Conservation (phyloP, 2,888 invertebrate genomes). For the Pachycephus smyrnensis region DNA sequence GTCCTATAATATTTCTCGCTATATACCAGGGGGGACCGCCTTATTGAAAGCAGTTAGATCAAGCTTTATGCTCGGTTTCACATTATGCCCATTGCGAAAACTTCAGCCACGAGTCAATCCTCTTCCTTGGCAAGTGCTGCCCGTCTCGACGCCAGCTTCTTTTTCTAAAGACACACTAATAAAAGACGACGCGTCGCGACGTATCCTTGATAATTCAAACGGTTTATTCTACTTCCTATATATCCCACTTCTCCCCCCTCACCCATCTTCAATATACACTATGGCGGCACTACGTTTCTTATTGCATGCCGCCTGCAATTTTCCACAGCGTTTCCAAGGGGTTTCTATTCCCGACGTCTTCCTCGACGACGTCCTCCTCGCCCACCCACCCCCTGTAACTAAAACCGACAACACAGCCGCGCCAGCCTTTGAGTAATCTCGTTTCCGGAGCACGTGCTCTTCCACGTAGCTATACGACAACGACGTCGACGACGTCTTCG, state of each 20-base stretch:
- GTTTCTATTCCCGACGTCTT: background rate
- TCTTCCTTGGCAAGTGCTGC: background rate
- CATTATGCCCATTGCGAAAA: background rate
- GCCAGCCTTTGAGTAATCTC: background rate
- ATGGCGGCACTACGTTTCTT: background rate
- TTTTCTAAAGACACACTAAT: background rate
- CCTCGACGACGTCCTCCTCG: background rate
- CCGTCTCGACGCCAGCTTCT: background rate
- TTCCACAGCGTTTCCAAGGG: background rate
- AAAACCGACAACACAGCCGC: background rate
- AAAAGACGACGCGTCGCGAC: background rate
- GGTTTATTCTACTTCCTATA: background rate
- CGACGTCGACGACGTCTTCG: background rate
- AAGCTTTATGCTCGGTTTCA: conserved; percentile 20
- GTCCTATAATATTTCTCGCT: background rate
- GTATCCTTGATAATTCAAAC: background rate
- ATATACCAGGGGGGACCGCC: conserved; percentile 24
- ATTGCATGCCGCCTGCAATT: background rate
- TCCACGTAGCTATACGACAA: background rate
- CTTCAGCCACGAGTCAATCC: background rate
- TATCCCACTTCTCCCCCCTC: background rate
- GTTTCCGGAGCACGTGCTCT: background rate
- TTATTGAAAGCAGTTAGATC: conserved; percentile 32
- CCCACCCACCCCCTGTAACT: background rate
- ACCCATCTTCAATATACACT: background rate